Base-by-base conservation (phyloP, 2,797 vertebrate species). In the Cyclura pinguis region DNA sequence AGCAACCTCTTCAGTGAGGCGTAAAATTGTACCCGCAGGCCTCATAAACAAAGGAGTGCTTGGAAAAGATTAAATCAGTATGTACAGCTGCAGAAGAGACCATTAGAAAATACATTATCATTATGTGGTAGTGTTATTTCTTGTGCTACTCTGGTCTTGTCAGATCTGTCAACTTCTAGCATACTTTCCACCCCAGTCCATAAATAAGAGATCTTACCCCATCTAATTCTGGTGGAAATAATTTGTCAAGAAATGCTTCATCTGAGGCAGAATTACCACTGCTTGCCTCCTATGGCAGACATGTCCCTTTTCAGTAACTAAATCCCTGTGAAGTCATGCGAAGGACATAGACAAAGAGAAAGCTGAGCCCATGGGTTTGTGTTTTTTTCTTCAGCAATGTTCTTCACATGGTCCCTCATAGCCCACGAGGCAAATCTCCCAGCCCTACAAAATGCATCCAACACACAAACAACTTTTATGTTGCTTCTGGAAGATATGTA, bases 11-110 rank as follows among this genome's bases (percentile, higher is more conserved):
- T 98, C 97, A 98, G 97, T 98, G 97, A 97, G 97, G 97, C 98
- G 97, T 98, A 97, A 98, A 98, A 98, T 98, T 98, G 98, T 96
- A 97, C 98, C 98, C 97, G 94, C 95, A 97, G 97, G 98, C 96
- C 97, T 97, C 97, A 98, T 98, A 97, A 98, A 97, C 97, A 97
- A 98, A 94, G 76, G 95, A 97, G 96, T 97, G 97, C 96, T 97
- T 97, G 96, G 96, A 95, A 96, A 97, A 97, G 97, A 98, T 98
- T 97, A 98, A 97, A 98, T 97, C 97, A 96, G 97, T 96, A 96
- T 97, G 97, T 97, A 96, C 97, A 97, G 96, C 97, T 98, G 97
- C 92, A 95, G 97, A 97, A 96, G 96, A 97, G 96, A 94, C 97
- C 96, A 97, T 98, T 97, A 97, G 95, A 92, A 97, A 97, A 97